Percentiles rank a stretch among this genome's conserved stretches.
These are phyloP conservation scores for Echinops telfairi DNA, from an alignment of 2,113 vertebrate species.

Conservation along the genomic window DNA sequence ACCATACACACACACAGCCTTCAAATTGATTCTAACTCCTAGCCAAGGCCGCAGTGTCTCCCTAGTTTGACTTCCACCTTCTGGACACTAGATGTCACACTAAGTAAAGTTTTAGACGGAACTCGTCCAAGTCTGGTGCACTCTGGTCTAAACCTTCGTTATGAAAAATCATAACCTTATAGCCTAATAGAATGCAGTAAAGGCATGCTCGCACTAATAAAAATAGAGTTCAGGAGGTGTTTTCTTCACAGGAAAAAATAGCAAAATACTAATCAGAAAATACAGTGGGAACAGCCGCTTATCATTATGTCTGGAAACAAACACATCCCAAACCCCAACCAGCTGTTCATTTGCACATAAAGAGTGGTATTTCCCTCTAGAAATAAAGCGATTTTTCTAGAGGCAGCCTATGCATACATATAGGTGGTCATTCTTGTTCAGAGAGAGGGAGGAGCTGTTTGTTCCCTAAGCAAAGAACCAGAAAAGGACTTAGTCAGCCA, in stretches of 20 bases:
- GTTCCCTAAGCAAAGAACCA: background rate
- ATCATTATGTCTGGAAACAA: background rate
- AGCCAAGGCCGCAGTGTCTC: background rate
- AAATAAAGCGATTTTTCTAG: constrained; percentile 46
- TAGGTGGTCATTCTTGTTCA: background rate
- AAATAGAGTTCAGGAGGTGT: background rate
- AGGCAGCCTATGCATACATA: background rate
- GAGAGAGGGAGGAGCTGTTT: background rate
- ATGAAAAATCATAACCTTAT: constrained; percentile 31
- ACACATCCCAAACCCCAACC: background rate
- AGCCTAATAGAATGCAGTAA: constrained; percentile 16
- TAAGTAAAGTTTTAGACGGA: constrained; percentile 79
- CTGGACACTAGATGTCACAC: constrained; percentile 87
- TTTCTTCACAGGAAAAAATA: background rate
- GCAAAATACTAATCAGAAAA: constrained; percentile 8
- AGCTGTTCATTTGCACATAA: background rate
- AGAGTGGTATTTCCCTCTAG: constrained; percentile 16
- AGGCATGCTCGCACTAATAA: constrained; percentile 8
- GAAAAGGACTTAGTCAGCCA: background rate
- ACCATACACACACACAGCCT: no score
- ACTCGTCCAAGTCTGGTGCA: constrained; percentile 57
- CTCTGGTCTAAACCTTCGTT: background rate
- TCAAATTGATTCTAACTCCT: background rate
- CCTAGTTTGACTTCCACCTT: constrained; percentile 53
- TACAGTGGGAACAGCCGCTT: background rate